These are phyloP conservation scores for Cosmia trapezina DNA, from an alignment of 2,888 invertebrate genomes.

Conservation along the genomic window DNA sequence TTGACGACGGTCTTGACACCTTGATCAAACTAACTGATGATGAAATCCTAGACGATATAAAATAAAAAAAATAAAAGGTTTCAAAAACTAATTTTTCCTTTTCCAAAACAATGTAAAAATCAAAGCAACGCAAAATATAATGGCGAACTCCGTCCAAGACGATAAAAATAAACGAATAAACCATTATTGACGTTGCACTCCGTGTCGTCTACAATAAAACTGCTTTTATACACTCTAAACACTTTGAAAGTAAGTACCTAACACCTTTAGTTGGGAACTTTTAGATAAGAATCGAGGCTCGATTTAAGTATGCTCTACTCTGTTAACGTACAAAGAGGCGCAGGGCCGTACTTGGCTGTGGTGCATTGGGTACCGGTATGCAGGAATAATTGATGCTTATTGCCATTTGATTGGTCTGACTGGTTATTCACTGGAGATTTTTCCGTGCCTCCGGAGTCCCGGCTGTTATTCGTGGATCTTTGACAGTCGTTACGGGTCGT, in stretches of 20 bases:
- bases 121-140: slow-evolving; percentile 12
- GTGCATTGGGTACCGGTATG: slow-evolving; percentile 1
- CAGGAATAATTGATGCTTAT: slow-evolving; percentile 14
- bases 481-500: too few species aligned
- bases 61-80: neutral
- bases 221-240: slow-evolving; percentile 43
- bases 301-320: slow-evolving; percentile 47
- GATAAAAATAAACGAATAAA: slow-evolving; percentile 39
- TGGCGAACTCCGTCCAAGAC: neutral
- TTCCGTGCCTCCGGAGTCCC: too few species aligned
- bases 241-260: slow-evolving; percentile 39
- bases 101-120: slow-evolving; percentile 19
- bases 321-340: slow-evolving; percentile 21
- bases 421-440: too few species aligned
- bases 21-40: too few species aligned
- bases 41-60: too few species aligned
- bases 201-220: slow-evolving; percentile 32
- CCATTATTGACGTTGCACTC: slow-evolving; percentile 44
- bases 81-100: neutral
- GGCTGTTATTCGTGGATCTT: too few species aligned
- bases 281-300: slow-evolving; percentile 48
- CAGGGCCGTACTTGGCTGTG: slow-evolving; percentile 26
- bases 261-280: slow-evolving; percentile 54
- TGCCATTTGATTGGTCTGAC: neutral
- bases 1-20: too few species aligned